A percentile compares a stretch with the other conserved stretches of the same genome.
These are phyloP conservation scores for Pandemis corylana DNA, from an alignment of 2,888 invertebrate species.

Conservation along the genomic window DNA sequence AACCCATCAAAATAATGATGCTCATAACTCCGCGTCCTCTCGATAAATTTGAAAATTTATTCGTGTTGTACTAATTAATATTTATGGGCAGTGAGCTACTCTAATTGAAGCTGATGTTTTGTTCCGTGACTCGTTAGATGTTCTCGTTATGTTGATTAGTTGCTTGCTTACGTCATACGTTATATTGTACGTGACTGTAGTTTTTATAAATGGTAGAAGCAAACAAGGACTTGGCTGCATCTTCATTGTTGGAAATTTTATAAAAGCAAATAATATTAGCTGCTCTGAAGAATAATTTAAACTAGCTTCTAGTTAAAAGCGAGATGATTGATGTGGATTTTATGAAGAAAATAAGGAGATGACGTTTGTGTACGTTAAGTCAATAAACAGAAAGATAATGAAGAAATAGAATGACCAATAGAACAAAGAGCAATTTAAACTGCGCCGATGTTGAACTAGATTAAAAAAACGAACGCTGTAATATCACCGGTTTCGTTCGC, in stretches of 20 bases:
- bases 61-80: constrained; percentile 14
- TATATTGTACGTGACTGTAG: not conserved
- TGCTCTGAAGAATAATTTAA: not conserved
- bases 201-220: not conserved
- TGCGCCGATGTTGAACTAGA: not conserved
- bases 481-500: constrained; percentile 1
- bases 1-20: constrained; percentile 9
- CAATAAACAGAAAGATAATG: not conserved
- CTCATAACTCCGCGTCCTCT: constrained; percentile 3
- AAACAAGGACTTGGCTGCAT: not conserved
- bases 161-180: constrained; percentile 6
- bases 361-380: not conserved
- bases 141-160: constrained; percentile 6
- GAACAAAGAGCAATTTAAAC: constrained; percentile 7
- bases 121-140: constrained; percentile 13
- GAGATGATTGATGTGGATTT: too few relatives aligned
- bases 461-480: constrained; percentile 1
- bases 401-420: not conserved
- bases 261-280: not conserved
- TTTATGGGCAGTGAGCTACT: constrained; percentile 11
- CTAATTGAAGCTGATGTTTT: constrained; percentile 11
- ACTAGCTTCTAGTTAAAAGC: too few relatives aligned
- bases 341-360: too few relatives aligned
- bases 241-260: not conserved
- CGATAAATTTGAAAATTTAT: constrained; percentile 13